Percentiles rank a stretch among this genome's conserved stretches.
Evolutionary conservation across 2,888 invertebrate genomes (phyloP).

Genomic region (Mesochorus sp.): DNA sequence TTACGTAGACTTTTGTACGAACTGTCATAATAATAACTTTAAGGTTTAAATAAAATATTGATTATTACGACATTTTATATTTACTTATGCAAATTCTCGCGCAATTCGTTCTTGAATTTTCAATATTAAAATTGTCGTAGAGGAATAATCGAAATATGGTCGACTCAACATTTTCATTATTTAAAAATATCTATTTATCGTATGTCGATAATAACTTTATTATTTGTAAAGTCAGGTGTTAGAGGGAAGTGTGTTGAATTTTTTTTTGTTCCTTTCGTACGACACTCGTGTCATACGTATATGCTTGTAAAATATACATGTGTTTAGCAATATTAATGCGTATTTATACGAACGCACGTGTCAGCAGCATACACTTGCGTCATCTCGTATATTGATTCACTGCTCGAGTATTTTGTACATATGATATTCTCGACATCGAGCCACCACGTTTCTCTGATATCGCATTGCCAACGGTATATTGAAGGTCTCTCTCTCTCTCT

Average conservation of each 20-base stretch:
- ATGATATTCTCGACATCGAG: constrained; percentile 1
- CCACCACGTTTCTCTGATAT: neutral
- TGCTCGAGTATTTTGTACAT: neutral
- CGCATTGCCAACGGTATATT: neutral
- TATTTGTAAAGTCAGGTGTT: neutral
- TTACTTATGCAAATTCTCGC: too few species aligned
- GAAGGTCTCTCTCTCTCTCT: neutral
- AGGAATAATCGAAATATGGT: too few species aligned
- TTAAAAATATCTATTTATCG: too few species aligned
- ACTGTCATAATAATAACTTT: too few species aligned
- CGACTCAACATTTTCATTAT: too few species aligned
- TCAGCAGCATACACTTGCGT: constrained; percentile 11
- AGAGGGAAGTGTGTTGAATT: constrained; percentile 2
- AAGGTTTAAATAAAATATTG: too few species aligned
- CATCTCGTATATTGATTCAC: constrained; percentile 2
- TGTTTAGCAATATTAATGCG: neutral
- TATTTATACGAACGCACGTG: constrained; percentile 24
- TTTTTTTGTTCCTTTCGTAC: neutral
- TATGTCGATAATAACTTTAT: too few species aligned
- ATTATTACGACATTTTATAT: too few species aligned
- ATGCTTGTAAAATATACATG: neutral
- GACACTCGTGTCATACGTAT: neutral
- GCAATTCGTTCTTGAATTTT: too few species aligned
- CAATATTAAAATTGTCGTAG: too few species aligned
- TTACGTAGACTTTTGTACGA: too few species aligned